Conservation (phyloP, 2,113 vertebrate genomes). For the Anthoscopus minutus region DNA sequence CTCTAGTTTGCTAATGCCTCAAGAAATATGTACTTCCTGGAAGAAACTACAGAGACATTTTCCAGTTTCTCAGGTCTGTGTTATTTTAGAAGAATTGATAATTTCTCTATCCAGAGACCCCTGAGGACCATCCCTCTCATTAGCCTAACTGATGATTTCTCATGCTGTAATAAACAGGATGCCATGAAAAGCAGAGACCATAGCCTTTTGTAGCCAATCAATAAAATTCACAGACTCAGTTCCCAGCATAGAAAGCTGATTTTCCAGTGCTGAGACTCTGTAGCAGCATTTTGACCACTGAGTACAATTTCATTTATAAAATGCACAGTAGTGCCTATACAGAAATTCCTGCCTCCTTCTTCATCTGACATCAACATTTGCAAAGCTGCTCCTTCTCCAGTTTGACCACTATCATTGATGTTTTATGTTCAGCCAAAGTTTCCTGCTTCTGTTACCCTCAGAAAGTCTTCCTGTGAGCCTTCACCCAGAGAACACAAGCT, state of each 20-base stretch:
- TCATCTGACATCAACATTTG: background rate
- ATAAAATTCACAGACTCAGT: background rate
- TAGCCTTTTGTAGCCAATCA: background rate
- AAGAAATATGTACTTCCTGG: background rate
- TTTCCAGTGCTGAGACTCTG: background rate
- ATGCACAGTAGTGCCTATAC: rapidly evolving
- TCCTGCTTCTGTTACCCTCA: background rate
- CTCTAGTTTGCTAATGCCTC: background rate
- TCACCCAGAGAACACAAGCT: background rate
- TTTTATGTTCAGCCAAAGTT: background rate
- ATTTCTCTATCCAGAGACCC: background rate
- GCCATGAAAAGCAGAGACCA: background rate
- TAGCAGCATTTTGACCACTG: background rate
- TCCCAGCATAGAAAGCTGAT: background rate
- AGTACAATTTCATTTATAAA: background rate
- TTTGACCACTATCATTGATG: background rate
- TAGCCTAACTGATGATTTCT: background rate
- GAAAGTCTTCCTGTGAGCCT: background rate
- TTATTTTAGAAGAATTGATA: background rate
- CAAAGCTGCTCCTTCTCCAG: background rate
- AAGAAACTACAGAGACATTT: background rate
- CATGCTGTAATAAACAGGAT: background rate
- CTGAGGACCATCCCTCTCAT: background rate
- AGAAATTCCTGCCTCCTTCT: background rate
- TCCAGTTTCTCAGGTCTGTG: background rate